Conservation (phyloP, 1,140 invertebrate species). For the Acromyrmex charruanus region DNA sequence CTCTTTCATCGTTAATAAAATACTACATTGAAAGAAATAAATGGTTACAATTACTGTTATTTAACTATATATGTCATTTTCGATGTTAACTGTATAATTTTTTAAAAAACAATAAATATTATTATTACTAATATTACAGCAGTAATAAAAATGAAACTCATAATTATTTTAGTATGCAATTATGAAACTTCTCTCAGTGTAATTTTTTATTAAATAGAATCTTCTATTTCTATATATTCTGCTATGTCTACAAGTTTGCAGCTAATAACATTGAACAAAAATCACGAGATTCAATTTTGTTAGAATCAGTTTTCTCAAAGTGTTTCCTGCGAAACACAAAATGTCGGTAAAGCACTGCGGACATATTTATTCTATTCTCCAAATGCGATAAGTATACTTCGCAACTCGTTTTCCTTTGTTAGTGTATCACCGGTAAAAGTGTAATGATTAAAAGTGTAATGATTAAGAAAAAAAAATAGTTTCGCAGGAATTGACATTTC, state of each 20-base stretch:
- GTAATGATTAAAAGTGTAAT: conserved; percentile 31
- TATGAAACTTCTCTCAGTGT: too few relatives aligned
- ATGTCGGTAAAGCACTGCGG: neutral
- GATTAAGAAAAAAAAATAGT: conserved; percentile 24
- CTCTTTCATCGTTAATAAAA: neutral
- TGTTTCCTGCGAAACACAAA: neutral
- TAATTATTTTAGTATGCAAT: too few relatives aligned
- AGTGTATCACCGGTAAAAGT: conserved; percentile 10
- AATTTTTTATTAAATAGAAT: neutral
- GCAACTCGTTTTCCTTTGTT: neutral
- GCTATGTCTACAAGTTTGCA: neutral
- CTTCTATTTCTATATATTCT: neutral
- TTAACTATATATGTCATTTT: too few relatives aligned
- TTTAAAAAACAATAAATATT: too few relatives aligned
- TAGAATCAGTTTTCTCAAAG: neutral
- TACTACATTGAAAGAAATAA: neutral
- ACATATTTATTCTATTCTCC: conserved; percentile 17
- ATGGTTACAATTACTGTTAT: too few relatives aligned
- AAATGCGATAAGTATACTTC: neutral
- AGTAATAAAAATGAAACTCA: too few relatives aligned
- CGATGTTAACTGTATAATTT: too few relatives aligned
- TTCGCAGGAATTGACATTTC: conserved; percentile 2
- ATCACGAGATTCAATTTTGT: neutral
- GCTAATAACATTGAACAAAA: neutral
- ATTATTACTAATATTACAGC: too few relatives aligned